These are phyloP conservation scores for Alsophila aescularia DNA, from an alignment of 2,888 invertebrate species.

Conservation along the genomic window DNA sequence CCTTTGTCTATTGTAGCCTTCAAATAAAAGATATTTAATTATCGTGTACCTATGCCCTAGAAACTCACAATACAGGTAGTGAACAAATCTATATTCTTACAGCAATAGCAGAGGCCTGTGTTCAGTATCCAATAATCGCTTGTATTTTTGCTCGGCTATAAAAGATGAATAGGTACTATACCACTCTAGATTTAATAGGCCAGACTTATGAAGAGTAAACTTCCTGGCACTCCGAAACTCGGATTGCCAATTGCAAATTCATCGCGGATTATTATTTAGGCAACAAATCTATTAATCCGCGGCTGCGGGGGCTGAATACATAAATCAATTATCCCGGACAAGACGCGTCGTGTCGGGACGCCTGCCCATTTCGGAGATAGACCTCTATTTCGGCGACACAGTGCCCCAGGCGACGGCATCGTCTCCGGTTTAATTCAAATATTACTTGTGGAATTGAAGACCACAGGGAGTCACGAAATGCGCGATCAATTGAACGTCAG, in stretches of 20 bases:
- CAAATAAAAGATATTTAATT: too few relatives aligned
- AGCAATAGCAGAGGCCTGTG: too few relatives aligned
- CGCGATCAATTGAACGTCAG: conserved; percentile 20
- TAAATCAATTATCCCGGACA: conserved; percentile 80
- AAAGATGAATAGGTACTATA: too few relatives aligned
- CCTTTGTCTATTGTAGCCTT: too few relatives aligned
- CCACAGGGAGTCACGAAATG: conserved; percentile 53
- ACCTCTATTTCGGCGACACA: conserved; percentile 68
- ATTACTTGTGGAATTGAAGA: conserved; percentile 78
- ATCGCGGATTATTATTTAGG: conserved; percentile 72
- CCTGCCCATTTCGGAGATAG: conserved; percentile 64
- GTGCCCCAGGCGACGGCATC: conserved; percentile 62
- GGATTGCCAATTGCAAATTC: conserved; percentile 67
- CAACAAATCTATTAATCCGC: conserved; percentile 75
- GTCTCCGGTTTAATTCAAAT: conserved; percentile 78
- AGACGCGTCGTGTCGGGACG: conserved; percentile 70
- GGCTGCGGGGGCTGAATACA: conserved; percentile 65
- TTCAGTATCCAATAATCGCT: too few relatives aligned
- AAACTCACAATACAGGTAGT: too few relatives aligned
- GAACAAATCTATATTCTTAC: too few relatives aligned
- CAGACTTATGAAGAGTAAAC: conserved; percentile 3
- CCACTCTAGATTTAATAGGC: not conserved
- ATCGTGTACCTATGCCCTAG: too few relatives aligned
- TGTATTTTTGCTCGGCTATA: too few relatives aligned
- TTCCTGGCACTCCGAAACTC: conserved; percentile 40